phyloP scores from a whole-genome alignment of 2,113 vertebrate genomes.

The Leptodactylus fuscus region DNA sequence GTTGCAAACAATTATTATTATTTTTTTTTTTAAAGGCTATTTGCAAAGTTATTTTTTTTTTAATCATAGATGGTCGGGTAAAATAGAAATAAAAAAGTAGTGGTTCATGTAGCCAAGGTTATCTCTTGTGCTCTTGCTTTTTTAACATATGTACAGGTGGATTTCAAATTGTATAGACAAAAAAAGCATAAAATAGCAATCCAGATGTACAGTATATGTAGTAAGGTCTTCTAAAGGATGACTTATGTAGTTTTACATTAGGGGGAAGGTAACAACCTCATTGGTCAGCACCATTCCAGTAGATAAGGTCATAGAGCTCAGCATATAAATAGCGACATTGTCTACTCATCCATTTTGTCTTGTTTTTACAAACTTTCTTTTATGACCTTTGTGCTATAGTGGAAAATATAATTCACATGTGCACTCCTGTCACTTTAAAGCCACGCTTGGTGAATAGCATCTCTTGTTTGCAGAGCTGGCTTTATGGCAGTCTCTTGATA shows the following conservation, averaged over 20 bases:
- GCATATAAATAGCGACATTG: conserved; percentile 6
- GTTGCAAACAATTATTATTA: too few relatives aligned
- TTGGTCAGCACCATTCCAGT: conserved; percentile 5
- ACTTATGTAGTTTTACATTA: background rate
- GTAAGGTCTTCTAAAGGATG: background rate
- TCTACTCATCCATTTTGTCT: background rate
- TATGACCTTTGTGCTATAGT: conserved; percentile 10
- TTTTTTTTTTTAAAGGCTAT: too few relatives aligned
- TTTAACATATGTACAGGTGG: too few relatives aligned
- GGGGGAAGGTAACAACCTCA: background rate
- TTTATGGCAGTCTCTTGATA: conserved; percentile 19
- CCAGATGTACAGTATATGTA: too few relatives aligned
- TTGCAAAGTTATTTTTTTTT: too few relatives aligned
- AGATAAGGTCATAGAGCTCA: conserved; percentile 8
- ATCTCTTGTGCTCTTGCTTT: too few relatives aligned
- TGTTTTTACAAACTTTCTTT: conserved; percentile 15
- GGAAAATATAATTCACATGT: conserved; percentile 24
- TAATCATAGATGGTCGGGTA: too few relatives aligned
- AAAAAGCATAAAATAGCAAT: too few relatives aligned
- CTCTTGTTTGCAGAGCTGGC: conserved; percentile 22
- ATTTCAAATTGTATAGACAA: too few relatives aligned
- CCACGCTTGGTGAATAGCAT: conserved; percentile 14
- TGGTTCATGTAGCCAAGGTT: too few relatives aligned
- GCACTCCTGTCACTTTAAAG: conserved; percentile 22
- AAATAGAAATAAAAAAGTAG: too few relatives aligned